Evolutionary conservation across 1,140 invertebrate genomes (phyloP), one percentile per base, ranked within the genome.

Genomic region (Aleiodes sp.): DNA sequence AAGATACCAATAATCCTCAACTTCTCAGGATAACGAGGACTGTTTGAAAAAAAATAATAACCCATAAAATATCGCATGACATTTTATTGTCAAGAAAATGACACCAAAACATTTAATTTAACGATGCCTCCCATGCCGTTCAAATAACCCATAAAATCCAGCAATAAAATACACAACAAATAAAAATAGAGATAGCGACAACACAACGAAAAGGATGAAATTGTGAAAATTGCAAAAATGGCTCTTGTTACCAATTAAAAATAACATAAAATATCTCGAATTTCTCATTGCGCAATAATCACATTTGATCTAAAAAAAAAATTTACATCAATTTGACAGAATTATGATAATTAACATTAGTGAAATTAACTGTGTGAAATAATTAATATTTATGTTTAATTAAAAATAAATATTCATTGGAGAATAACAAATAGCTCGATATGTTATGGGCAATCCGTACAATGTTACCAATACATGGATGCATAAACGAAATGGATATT

Each of bases 401-500:
- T n/a, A n/a, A n/a, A n/a, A n/a, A n/a, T n/a, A n/a, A n/a, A n/a
- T n/a, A n/a, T n/a, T n/a, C n/a, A n/a, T n/a, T n/a, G n/a, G n/a
- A n/a, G n/a, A n/a, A n/a, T n/a, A n/a, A n/a, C n/a, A n/a, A n/a
- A n/a, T n/a, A n/a, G n/a, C n/a, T n/a, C n/a, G n/a, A n/a, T n/a
- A n/a, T n/a, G n/a, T 52, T 16, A 52, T 24, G 12, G 46, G 16
- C 21, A 9, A 24, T 2, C n/a, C n/a, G n/a, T n/a, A n/a, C 41
- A 46, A 46, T 14, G 46, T 24, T 24, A 52, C 46, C 16, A 70
- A 59, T 70, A 73, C 74, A 62, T 71, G 39, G 74, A 72, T 76
- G 72, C 74, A 72, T 75, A 76, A 67, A 74, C 75, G 74, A 71
- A 76, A 75, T 78, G 76, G 76, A 73, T 77, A 79, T 78, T 52